Evolutionary conservation across 2,888 invertebrate genomes (phyloP).

Genomic region (Heterodera filipjevi): DNA sequence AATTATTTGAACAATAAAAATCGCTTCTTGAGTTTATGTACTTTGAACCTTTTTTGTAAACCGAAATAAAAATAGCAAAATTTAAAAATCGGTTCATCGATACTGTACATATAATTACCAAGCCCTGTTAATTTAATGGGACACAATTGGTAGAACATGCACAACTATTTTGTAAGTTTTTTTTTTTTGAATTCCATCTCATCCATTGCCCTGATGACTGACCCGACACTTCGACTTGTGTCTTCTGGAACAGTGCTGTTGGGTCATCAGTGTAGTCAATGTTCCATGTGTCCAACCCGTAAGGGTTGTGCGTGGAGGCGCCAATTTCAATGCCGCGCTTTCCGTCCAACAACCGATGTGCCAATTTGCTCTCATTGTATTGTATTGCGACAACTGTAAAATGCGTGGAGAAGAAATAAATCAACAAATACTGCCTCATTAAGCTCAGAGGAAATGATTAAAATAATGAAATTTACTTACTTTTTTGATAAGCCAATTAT

Average conservation of each 20-base stretch:
- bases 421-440: background rate
- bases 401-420: background rate
- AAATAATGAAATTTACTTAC: background rate
- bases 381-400: background rate
- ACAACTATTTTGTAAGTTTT: too few species aligned
- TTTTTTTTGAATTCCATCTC: too few species aligned
- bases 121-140: too few species aligned
- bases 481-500: background rate
- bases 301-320: constrained; percentile 12
- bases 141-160: too few species aligned
- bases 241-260: background rate
- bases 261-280: constrained; percentile 11
- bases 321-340: constrained; percentile 7
- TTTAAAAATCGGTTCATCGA: too few species aligned
- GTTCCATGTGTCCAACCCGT: background rate
- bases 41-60: too few species aligned
- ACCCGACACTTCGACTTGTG: background rate
- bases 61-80: too few species aligned
- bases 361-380: constrained; percentile 1
- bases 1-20: too few species aligned
- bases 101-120: too few species aligned
- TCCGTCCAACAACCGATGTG: background rate
- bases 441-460: too few species aligned
- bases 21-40: too few species aligned
- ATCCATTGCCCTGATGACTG: background rate